These are phyloP conservation scores for Ferrisia virgata DNA, from an alignment of 2,888 invertebrate genomes.

Conservation along the genomic window DNA sequence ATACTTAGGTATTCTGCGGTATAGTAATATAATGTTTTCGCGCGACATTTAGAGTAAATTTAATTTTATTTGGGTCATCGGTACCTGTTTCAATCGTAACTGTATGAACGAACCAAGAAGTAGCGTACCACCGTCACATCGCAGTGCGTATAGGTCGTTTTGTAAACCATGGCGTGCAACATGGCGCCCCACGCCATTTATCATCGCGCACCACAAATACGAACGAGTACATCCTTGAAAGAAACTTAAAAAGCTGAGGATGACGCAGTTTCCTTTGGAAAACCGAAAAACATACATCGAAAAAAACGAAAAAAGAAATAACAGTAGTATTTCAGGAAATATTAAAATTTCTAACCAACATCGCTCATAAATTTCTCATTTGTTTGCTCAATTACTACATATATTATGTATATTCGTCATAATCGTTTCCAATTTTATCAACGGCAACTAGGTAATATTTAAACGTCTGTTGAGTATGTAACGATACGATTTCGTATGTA, in stretches of 20 bases:
- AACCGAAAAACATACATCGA: constrained; percentile 45
- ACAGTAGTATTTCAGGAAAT: background rate
- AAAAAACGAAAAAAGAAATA: constrained; percentile 38
- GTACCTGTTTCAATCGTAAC: constrained; percentile 42
- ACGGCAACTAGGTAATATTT: background rate
- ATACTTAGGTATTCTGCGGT: background rate
- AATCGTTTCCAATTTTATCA: background rate
- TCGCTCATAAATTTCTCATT: background rate
- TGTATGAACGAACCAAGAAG: constrained; percentile 43
- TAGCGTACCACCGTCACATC: constrained; percentile 41
- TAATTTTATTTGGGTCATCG: constrained; percentile 43
- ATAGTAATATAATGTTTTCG: background rate
- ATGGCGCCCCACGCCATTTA: constrained; percentile 35
- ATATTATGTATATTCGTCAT: too few species aligned
- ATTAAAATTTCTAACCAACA: background rate
- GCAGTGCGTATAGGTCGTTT: background rate
- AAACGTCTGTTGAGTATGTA: background rate
- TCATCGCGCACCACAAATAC: constrained; percentile 37
- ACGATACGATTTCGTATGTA: too few species aligned
- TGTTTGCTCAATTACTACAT: background rate
- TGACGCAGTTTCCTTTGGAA: constrained; percentile 45
- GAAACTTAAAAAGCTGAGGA: constrained; percentile 45
- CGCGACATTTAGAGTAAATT: constrained; percentile 21
- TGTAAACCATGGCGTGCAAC: constrained; percentile 31
- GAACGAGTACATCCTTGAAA: constrained; percentile 41